Conservation (phyloP, 2,797 vertebrate species). For the Etheostoma nigrum region DNA sequence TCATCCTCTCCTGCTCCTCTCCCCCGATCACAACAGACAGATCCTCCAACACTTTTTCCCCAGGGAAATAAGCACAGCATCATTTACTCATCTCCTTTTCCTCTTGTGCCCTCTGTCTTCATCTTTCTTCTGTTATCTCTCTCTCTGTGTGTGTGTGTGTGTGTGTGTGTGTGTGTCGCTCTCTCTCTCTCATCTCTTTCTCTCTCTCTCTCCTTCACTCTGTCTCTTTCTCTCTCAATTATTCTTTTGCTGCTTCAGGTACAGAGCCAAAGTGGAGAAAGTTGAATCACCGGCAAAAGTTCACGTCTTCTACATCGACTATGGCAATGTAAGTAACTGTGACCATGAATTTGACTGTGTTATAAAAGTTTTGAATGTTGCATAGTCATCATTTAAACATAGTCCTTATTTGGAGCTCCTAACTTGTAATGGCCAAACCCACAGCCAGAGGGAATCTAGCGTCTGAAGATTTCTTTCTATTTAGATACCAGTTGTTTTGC, state of each 20-base stretch:
- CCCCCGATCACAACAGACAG: slow-evolving; percentile 77
- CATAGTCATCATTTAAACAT: slow-evolving; percentile 27
- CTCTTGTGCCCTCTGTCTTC: slow-evolving; percentile 68
- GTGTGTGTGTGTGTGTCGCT: background rate
- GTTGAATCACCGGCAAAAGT: slow-evolving; percentile 91
- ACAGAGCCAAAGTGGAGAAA: slow-evolving; percentile 95
- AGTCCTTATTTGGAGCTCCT: slow-evolving; percentile 15
- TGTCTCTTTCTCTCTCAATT: slow-evolving; percentile 40
- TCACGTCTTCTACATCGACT: slow-evolving; percentile 98
- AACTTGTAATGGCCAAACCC: slow-evolving; percentile 23
- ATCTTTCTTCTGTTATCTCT: slow-evolving; percentile 41
- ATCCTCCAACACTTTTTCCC: slow-evolving; percentile 74
- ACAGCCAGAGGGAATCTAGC: slow-evolving; percentile 32
- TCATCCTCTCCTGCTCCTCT: slow-evolving; percentile 54
- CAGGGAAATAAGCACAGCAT: slow-evolving; percentile 80
- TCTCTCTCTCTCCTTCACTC: slow-evolving; percentile 1
- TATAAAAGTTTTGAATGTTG: slow-evolving; percentile 13
- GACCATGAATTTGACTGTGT: slow-evolving; percentile 11
- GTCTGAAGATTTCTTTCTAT: slow-evolving; percentile 42
- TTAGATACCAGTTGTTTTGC: slow-evolving; percentile 56
- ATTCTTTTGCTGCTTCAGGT: slow-evolving; percentile 84
- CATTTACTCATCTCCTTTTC: slow-evolving; percentile 79
- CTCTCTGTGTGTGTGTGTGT: background rate
- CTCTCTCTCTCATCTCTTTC: background rate
- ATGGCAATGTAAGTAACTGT: slow-evolving; percentile 93